Conservation (phyloP, 2,888 invertebrate genomes). For the Tupiocoris notatus region DNA sequence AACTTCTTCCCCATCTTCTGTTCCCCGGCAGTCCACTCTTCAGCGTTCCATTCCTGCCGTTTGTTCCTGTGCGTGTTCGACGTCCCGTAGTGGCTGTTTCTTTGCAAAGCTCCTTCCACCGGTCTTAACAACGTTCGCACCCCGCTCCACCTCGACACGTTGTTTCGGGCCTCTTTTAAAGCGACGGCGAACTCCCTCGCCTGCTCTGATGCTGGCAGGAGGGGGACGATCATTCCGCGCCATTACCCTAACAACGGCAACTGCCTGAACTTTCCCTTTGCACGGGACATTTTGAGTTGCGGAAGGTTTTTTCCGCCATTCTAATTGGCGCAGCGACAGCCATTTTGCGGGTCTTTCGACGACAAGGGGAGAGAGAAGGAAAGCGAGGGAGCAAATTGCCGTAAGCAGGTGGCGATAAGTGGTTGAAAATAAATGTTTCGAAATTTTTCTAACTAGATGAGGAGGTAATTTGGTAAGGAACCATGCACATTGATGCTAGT, state of each 20-base stretch:
- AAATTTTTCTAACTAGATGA: no score
- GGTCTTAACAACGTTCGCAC: no score
- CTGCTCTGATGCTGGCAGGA: background rate
- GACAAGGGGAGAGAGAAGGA: no score
- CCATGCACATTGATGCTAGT: no score
- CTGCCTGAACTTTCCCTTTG: slow-evolving; percentile 11
- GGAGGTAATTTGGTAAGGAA: no score
- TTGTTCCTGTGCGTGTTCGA: background rate
- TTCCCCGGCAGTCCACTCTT: no score
- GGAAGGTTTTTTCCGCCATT: background rate
- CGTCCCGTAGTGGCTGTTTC: background rate
- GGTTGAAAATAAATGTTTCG: no score
- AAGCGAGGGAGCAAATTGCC: no score
- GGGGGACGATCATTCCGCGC: slow-evolving; percentile 22
- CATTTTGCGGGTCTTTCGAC: no score
- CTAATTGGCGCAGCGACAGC: background rate
- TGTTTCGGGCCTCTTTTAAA: background rate
- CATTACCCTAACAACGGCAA: slow-evolving; percentile 11
- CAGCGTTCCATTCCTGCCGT: background rate
- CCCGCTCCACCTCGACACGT: background rate
- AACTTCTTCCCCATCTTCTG: no score
- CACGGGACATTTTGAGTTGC: slow-evolving; percentile 13
- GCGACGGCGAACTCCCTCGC: no score
- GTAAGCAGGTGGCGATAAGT: no score
- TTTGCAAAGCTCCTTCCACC: background rate